Conservation (phyloP, 2,888 invertebrate genomes). For the Keiferia lycopersicella region DNA sequence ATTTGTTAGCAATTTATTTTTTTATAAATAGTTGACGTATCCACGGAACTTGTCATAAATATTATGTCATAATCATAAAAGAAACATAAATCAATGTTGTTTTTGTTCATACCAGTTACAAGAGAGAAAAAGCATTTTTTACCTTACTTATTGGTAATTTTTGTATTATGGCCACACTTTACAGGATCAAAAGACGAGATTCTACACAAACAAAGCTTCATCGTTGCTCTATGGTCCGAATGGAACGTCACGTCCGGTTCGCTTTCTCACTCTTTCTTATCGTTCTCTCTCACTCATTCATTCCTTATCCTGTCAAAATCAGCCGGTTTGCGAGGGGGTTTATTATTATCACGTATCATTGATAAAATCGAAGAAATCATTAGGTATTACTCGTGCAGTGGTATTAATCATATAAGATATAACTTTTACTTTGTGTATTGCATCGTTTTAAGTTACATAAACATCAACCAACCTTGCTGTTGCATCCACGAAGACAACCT, state of each 20-base stretch:
- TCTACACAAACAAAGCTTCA: background rate
- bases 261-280: background rate
- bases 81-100: background rate
- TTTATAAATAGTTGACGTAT: constrained; percentile 12
- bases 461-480: no score
- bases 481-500: no score
- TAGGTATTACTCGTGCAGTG: no score
- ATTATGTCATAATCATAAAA: no score
- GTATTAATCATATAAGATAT: no score
- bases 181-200: background rate
- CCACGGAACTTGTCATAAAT: constrained; percentile 2
- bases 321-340: no score
- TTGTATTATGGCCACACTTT: background rate
- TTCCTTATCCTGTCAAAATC: no score
- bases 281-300: background rate
- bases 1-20: constrained; percentile 13
- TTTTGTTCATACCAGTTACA: background rate
- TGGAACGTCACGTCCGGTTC: constrained; percentile 11
- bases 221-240: background rate
- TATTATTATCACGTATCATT: no score
- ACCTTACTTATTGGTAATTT: background rate
- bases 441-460: no score
- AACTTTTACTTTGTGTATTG: no score
- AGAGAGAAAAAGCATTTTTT: background rate
- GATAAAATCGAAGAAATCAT: no score